These are phyloP conservation scores for Cydia pomonella DNA, from an alignment of 1,140 invertebrate species.

Conservation along the genomic window DNA sequence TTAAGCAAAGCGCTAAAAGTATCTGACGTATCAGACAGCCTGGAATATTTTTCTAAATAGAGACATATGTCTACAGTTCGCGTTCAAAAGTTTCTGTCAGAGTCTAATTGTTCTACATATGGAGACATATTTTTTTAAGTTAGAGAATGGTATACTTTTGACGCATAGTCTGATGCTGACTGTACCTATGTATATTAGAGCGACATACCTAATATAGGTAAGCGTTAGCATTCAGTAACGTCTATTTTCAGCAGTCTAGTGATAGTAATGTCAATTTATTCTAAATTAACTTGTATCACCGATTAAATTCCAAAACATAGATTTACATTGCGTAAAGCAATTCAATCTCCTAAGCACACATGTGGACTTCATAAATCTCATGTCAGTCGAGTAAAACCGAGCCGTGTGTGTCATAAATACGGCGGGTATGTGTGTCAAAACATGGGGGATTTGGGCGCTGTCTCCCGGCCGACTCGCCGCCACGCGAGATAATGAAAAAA, in stretches of 20 bases:
- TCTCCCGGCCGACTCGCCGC: conserved; percentile 56
- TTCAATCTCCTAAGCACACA: conserved; percentile 72
- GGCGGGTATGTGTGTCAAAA: conserved; percentile 75
- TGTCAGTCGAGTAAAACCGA: conserved; percentile 66
- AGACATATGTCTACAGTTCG: too few species aligned
- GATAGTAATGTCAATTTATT: not conserved
- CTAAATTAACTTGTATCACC: conserved; percentile 1
- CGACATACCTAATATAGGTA: too few species aligned
- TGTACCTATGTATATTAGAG: too few species aligned
- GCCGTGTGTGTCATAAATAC: conserved; percentile 73
- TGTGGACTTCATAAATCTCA: conserved; percentile 77
- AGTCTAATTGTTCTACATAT: too few species aligned
- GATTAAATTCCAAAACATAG: conserved; percentile 42
- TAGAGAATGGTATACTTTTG: too few species aligned
- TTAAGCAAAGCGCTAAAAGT: too few species aligned
- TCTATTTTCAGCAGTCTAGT: not conserved
- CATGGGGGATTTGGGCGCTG: conserved; percentile 69
- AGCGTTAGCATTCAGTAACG: too few species aligned
- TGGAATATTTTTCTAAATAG: too few species aligned
- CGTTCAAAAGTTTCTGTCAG: too few species aligned
- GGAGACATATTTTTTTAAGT: too few species aligned
- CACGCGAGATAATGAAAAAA: conserved; percentile 72
- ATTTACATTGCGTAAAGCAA: conserved; percentile 61
- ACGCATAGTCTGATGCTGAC: too few species aligned
- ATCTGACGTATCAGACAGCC: too few species aligned